Evolutionary conservation across 2,113 vertebrate genomes (phyloP).

Genomic region (Strix uralensis): DNA sequence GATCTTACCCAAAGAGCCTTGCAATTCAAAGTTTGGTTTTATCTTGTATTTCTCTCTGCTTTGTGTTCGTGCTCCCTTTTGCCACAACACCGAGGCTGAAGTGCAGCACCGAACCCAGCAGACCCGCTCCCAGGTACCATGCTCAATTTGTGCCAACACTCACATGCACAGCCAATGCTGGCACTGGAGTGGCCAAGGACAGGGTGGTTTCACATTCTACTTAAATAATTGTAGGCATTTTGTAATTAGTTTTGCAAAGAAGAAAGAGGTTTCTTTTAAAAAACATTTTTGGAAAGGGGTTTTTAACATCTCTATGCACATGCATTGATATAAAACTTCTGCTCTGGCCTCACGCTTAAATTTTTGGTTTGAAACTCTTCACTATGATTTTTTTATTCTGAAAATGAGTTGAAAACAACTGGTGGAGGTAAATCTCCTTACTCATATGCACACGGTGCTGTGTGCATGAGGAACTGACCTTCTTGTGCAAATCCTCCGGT

Average conservation of each 20-base stretch:
- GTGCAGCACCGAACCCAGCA: background rate
- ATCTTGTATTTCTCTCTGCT: background rate
- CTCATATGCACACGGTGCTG: rapidly evolving
- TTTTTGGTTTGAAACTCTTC: background rate
- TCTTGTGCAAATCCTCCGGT: conserved; percentile 68
- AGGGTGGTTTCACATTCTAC: background rate
- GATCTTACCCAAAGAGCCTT: background rate
- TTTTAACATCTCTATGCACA: background rate
- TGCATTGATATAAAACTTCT: background rate
- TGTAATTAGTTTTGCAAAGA: background rate
- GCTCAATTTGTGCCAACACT: background rate
- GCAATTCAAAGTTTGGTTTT: rapidly evolving
- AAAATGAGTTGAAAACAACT: background rate
- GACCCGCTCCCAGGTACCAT: background rate
- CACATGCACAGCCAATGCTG: rapidly evolving
- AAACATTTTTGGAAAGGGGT: rapidly evolving
- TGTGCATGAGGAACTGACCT: conserved; percentile 48
- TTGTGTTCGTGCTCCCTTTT: background rate
- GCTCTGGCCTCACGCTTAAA: rapidly evolving
- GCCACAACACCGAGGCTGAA: background rate
- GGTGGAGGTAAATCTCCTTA: background rate
- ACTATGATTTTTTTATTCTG: background rate
- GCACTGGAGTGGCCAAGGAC: background rate
- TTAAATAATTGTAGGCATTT: background rate
- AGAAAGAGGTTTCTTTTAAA: background rate